These are phyloP conservation scores for Notarius quadriscutis DNA, from an alignment of 2,113 vertebrate genomes.

Conservation along the genomic window DNA sequence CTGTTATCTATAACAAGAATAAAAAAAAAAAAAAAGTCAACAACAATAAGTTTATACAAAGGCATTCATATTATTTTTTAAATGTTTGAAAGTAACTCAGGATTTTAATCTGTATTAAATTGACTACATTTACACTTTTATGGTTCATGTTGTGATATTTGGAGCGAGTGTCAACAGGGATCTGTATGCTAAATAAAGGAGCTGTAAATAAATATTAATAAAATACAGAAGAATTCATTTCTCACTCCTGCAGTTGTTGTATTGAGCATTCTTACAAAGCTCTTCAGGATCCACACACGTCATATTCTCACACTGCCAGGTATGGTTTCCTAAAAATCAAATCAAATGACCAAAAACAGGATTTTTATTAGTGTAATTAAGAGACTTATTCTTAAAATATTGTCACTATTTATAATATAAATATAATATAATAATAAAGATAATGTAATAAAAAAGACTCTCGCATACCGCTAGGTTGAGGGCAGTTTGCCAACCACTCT, in stretches of 20 bases:
- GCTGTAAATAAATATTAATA: background rate
- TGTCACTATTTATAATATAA: background rate
- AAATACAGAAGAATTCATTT: background rate
- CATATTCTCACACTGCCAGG: background rate
- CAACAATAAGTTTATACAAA: background rate
- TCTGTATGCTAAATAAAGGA: background rate
- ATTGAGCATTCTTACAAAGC: accelerated
- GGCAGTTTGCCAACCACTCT: background rate
- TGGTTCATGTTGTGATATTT: background rate
- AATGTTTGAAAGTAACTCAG: background rate
- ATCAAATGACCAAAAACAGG: background rate
- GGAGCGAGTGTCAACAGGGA: background rate
- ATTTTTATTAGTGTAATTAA: background rate
- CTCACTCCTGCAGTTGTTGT: background rate
- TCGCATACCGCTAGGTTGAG: background rate
- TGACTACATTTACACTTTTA: background rate
- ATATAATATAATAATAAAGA: too few species aligned
- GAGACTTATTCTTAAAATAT: background rate
- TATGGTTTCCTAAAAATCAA: background rate
- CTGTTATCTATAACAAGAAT: background rate
- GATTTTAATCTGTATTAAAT: too few species aligned
- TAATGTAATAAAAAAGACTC: background rate
- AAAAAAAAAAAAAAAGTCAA: background rate
- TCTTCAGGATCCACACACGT: accelerated
- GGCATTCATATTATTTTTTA: background rate